Percentiles rank a stretch among this genome's conserved stretches.
Conservation (phyloP, 2,113 vertebrate genomes). For the Gadus chalcogrammus region DNA sequence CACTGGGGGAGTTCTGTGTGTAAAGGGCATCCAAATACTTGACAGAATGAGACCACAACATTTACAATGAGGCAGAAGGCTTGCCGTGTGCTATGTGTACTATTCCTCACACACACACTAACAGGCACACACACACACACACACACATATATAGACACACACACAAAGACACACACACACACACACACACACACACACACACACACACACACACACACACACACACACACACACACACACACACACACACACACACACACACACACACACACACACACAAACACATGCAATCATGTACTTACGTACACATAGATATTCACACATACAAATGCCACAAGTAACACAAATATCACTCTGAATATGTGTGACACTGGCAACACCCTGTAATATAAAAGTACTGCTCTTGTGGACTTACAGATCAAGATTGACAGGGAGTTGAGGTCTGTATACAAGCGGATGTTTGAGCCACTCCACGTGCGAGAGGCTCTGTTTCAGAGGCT, state of each 20-base stretch:
- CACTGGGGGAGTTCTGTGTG: conserved; percentile 5
- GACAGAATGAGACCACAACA: conserved; percentile 39
- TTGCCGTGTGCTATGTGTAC: not conserved
- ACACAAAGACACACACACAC: not conserved
- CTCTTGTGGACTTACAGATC: conserved; percentile 73
- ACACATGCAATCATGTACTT: too few species aligned
- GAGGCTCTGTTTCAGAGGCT: conserved; percentile 91
- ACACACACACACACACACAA: too few species aligned
- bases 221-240: not conserved
- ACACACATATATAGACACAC: not conserved
- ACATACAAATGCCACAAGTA: not conserved
- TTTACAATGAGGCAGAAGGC: conserved; percentile 21
- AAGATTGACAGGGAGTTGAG: conserved; percentile 92
- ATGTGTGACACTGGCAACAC: not conserved
- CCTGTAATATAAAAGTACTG: not conserved
- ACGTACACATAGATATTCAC: not conserved
- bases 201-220: not conserved
- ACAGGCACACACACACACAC: too few species aligned
- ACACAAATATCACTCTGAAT: not conserved
- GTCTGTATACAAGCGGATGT: conserved; percentile 88
- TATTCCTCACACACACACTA: not conserved
- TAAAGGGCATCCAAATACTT: conserved; percentile 4
- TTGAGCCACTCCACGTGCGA: conserved; percentile 90
- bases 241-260: not conserved
- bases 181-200: too few species aligned